Evolutionary conservation across 2,113 vertebrate genomes (phyloP).

Genomic region (Taurulus bubalis): DNA sequence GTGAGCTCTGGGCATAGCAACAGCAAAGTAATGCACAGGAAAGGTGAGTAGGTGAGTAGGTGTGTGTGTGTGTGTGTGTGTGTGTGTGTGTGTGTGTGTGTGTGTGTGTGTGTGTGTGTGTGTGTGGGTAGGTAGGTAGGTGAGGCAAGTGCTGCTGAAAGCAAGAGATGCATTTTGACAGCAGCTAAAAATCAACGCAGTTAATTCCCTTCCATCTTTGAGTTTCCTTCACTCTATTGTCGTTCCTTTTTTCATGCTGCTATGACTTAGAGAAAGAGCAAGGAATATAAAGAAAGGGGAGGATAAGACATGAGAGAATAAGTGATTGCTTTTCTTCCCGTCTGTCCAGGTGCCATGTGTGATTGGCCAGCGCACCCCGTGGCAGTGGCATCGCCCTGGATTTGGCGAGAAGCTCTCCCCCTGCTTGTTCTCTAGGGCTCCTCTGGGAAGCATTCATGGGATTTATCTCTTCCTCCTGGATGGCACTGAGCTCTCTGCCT

Average conservation of each 20-base stretch:
- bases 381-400: slow-evolving; percentile 70
- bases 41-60: slow-evolving; percentile 74
- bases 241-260: slow-evolving; percentile 37
- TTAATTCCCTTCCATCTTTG: slow-evolving; percentile 48
- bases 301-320: slow-evolving; percentile 55
- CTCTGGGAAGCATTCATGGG: slow-evolving; percentile 72
- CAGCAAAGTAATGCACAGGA: slow-evolving; percentile 69
- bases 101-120: slow-evolving; percentile 63
- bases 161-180: slow-evolving; percentile 51
- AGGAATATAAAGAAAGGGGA: neutral
- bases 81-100: slow-evolving; percentile 47
- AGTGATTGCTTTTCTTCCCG: slow-evolving; percentile 65
- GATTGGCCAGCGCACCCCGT: slow-evolving; percentile 66
- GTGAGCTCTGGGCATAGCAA: slow-evolving; percentile 73
- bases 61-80: slow-evolving; percentile 25
- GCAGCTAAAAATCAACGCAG: slow-evolving; percentile 59
- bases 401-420: slow-evolving; percentile 65
- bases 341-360: slow-evolving; percentile 79
- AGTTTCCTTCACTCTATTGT: slow-evolving; percentile 23
- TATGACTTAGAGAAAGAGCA: slow-evolving; percentile 22
- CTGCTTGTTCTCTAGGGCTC: slow-evolving; percentile 62
- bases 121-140: slow-evolving; percentile 51
- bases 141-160: slow-evolving; percentile 50
- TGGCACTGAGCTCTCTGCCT: slow-evolving; percentile 66
- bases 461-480: slow-evolving; percentile 81